A percentile compares a stretch with the other conserved stretches of the same genome.
phyloP scores from a whole-genome alignment of 64 coral and sea anemone genomes.

The Pachyseris speciosa region DNA sequence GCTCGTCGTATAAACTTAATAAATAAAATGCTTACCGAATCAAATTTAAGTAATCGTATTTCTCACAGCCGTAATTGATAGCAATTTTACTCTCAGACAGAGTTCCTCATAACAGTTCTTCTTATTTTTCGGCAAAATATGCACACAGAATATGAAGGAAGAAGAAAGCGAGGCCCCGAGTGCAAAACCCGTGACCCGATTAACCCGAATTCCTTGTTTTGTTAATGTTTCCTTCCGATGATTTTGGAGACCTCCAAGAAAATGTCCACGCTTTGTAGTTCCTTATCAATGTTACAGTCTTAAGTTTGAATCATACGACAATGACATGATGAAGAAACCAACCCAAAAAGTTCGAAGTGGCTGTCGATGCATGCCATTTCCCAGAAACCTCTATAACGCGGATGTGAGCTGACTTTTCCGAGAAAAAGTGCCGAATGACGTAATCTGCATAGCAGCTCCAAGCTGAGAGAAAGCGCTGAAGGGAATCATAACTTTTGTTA shows the following conservation, averaged over 20 bases:
- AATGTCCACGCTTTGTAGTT: too few species aligned
- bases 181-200: constrained; percentile 13
- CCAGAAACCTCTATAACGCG: neutral
- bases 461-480: too few species aligned
- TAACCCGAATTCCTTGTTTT: neutral
- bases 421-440: neutral
- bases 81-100: neutral
- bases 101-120: neutral
- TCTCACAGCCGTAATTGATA: neutral
- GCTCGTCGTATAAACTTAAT: neutral
- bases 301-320: neutral
- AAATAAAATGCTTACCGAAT: neutral
- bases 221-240: neutral
- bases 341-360: neutral
- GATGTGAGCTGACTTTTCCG: neutral
- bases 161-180: neutral
- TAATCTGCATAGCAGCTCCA: neutral
- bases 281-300: too few species aligned
- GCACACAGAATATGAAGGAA: neutral
- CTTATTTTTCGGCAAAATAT: neutral
- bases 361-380: neutral
- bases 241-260: neutral
- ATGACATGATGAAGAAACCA: neutral
- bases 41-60: neutral
- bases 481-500: neutral